phyloP scores from a whole-genome alignment of 1,140 invertebrate species.

The Polypedilum vanderplanki region DNA sequence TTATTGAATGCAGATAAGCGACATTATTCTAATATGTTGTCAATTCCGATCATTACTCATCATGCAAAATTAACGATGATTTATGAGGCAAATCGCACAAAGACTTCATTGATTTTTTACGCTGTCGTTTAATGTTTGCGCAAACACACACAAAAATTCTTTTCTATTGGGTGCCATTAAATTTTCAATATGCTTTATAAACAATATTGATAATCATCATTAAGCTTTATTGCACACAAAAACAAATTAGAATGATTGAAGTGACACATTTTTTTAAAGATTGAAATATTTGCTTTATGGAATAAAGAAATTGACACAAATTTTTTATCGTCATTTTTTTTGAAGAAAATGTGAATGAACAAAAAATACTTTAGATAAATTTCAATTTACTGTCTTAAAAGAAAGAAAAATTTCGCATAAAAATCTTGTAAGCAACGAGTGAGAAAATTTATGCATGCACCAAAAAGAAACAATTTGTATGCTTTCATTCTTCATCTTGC shows the following conservation, averaged over 20 bases:
- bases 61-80: slow-evolving; percentile 15
- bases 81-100: neutral
- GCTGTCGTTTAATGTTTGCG: neutral
- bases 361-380: no score
- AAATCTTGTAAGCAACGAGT: no score
- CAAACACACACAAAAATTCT: neutral
- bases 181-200: slow-evolving; percentile 11
- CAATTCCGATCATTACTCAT: neutral
- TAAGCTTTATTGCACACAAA: neutral
- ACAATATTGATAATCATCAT: neutral
- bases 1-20: neutral
- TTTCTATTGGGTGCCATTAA: neutral
- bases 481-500: no score
- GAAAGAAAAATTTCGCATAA: no score
- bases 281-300: neutral
- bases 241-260: neutral
- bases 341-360: no score
- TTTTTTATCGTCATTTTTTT: no score
- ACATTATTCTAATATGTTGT: slow-evolving; percentile 14
- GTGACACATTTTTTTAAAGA: neutral
- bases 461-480: no score
- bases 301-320: neutral
- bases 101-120: neutral
- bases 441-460: no score
- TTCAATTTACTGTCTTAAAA: no score